A percentile compares a stretch with the other conserved stretches of the same genome.
These are phyloP conservation scores for Leptinotarsa texana DNA, from an alignment of 1,140 invertebrate species.

Conservation along the genomic window DNA sequence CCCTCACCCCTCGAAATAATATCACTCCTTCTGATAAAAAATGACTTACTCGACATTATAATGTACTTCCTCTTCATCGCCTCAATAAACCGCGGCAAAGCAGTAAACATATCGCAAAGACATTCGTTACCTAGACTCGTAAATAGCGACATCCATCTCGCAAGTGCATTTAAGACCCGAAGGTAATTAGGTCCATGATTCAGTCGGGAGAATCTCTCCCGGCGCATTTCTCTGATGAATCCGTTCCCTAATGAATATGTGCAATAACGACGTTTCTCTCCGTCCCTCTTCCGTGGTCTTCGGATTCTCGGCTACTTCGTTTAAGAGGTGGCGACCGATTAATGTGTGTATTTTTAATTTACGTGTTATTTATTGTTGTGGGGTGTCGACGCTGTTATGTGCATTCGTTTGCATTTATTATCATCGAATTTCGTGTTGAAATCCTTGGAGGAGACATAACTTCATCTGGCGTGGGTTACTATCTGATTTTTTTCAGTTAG, in stretches of 20 bases:
- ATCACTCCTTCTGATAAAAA: too few relatives aligned
- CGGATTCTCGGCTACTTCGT: conserved; percentile 37
- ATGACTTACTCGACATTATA: too few relatives aligned
- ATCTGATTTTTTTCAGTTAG: neutral
- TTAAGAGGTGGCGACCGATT: conserved; percentile 42
- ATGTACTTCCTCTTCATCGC: too few relatives aligned
- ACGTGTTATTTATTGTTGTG: conserved; percentile 32
- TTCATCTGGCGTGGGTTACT: neutral
- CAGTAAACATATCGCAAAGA: neutral
- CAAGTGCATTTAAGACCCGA: conserved; percentile 35
- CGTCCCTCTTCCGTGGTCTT: conserved; percentile 24
- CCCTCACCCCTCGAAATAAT: too few relatives aligned
- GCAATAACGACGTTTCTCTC: conserved; percentile 42
- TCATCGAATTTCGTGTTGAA: neutral
- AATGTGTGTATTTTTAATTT: conserved; percentile 45
- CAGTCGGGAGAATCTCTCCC: conserved; percentile 30
- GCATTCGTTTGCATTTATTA: conserved; percentile 20
- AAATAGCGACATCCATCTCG: conserved; percentile 29
- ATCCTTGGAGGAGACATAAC: neutral
- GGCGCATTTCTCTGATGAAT: conserved; percentile 34
- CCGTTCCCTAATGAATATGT: conserved; percentile 45
- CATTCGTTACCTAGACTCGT: neutral
- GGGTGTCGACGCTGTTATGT: conserved; percentile 40
- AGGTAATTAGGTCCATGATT: conserved; percentile 38
- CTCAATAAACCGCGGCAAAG: too few relatives aligned